Conservation (phyloP, 2,797 vertebrate species). For the Babyrousa celebensis region DNA sequence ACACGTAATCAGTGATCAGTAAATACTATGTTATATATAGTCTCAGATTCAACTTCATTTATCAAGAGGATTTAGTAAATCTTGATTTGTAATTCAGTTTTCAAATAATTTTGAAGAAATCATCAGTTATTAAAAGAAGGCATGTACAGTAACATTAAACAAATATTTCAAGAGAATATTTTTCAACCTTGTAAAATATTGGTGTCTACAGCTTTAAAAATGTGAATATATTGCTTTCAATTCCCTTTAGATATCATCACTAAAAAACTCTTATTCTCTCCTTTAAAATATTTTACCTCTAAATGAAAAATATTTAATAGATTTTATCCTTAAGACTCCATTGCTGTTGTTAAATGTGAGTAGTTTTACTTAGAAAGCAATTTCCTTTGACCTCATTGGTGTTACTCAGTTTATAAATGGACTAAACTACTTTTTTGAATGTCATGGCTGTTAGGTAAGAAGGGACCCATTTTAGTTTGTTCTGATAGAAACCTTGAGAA, state of each 20-base stretch:
- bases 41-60: slow-evolving; percentile 58
- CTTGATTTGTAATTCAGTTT: slow-evolving; percentile 63
- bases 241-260: slow-evolving; percentile 26
- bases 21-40: slow-evolving; percentile 1
- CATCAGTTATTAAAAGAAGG: slow-evolving; percentile 44
- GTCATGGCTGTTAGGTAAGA: slow-evolving; percentile 19
- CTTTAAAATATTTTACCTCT: slow-evolving; percentile 58
- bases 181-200: slow-evolving; percentile 42
- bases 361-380: slow-evolving; percentile 74
- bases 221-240: slow-evolving; percentile 33
- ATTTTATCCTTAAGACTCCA: slow-evolving; percentile 51
- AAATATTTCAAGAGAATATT: slow-evolving; percentile 69
- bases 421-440: slow-evolving; percentile 55
- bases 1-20: neutral
- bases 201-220: neutral
- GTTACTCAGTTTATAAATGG: slow-evolving; percentile 65
- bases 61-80: slow-evolving; percentile 70
- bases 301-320: slow-evolving; percentile 48
- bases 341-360: slow-evolving; percentile 63
- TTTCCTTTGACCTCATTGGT: slow-evolving; percentile 75
- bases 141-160: neutral
- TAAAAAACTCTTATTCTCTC: slow-evolving; percentile 45
- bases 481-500: slow-evolving; percentile 74
- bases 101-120: slow-evolving; percentile 63
- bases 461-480: slow-evolving; percentile 71